These are phyloP conservation scores for Hyperoodon ampullatus DNA, from an alignment of 2,113 vertebrate genomes.

Conservation along the genomic window DNA sequence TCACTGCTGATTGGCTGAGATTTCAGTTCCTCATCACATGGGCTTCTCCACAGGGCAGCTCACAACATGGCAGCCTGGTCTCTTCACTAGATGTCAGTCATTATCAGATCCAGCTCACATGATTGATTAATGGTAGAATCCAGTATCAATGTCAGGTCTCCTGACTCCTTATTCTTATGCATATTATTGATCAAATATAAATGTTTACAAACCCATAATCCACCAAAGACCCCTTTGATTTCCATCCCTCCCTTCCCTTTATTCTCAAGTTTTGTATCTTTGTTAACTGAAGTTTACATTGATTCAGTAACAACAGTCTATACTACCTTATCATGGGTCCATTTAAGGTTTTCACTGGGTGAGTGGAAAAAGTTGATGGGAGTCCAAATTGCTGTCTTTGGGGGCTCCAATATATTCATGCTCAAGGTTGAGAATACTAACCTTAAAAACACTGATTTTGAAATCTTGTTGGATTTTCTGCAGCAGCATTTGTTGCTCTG, in stretches of 20 bases:
- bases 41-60: background rate
- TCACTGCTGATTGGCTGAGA: fast-evolving
- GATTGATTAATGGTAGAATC: background rate
- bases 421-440: background rate
- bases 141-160: background rate
- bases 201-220: background rate
- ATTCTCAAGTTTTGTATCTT: background rate
- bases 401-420: background rate
- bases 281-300: background rate
- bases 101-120: background rate
- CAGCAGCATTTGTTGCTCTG: background rate
- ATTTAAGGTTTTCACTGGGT: background rate
- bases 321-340: background rate
- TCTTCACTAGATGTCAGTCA: background rate
- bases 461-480: background rate
- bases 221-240: background rate
- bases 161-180: too few species aligned
- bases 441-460: background rate
- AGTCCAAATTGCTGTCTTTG: background rate
- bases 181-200: background rate
- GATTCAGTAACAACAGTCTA: background rate
- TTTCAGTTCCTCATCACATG: background rate
- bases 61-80: background rate
- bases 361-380: background rate
- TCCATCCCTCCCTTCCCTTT: background rate